Base-by-base conservation (phyloP, 2,797 vertebrate genomes). In the Echeneis naucrates region DNA sequence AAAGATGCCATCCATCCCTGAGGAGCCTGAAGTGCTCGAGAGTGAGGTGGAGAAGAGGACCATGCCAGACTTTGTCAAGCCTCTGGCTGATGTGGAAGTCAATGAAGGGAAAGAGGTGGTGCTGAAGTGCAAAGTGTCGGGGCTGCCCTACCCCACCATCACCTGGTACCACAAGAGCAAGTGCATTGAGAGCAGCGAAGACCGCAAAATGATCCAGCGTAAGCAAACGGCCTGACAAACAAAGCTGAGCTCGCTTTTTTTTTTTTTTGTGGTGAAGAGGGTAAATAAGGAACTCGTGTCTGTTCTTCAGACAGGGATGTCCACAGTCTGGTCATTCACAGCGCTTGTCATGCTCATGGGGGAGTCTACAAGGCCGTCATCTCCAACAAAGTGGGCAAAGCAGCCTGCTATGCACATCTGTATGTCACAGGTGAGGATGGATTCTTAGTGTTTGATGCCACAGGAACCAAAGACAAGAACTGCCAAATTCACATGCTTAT, bases 311-410 rank as follows among this genome's bases (percentile, higher is more conserved):
- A 98, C 92, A 97, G 96, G 93, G 97, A 99, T 87, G 87, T 96
- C 86, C 96, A 98, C 92, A 96, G 93, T 61, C 88, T 99, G 94
- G 91, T 97, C 81, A 96, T 99, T 76, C 92, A 92, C 0, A 92
- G 94, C 0, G 92, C 96, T 62, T 96, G 93, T 73, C 96, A 96
- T 0, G 90, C 94, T 8, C 97, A 99, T 0, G 96, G 96, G 0
- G 98, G 98, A 0, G 98, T 99, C 83, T 99, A 99, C 87, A 99
- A 99, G 90, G 97, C 97, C 0, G 97, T 99, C 61, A 97, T 99
- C 8, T 94, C 97, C 80, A 99, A 99, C 93, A 98, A 96, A 89
- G 89, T 97, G 86, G 98, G 98, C 60, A 99, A 99, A 87, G 96
- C 98, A 0, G 95, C 97, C 0, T 98, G 97, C 87, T 99, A 99